Conservation (phyloP, 2,113 vertebrate genomes). For the Archocentrus centrarchus region DNA sequence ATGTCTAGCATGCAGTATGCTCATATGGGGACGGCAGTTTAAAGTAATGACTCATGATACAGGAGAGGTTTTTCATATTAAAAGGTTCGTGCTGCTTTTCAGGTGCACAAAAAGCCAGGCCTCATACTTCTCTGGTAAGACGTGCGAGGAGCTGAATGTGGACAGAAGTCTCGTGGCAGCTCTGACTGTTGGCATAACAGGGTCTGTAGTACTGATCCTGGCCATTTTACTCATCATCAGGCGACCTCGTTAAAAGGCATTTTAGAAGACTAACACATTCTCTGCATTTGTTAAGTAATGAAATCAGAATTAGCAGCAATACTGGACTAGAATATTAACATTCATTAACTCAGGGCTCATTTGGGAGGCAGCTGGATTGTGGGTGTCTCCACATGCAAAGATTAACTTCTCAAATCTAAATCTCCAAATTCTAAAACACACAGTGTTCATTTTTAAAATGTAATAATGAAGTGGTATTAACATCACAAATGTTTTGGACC, state of each 20-base stretch:
- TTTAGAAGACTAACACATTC: background rate
- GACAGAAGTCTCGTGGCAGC: slow-evolving; percentile 61
- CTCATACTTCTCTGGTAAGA: slow-evolving; percentile 62
- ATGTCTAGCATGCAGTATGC: too few species aligned
- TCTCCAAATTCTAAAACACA: background rate
- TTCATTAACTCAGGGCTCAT: background rate
- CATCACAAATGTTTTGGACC: too few species aligned
- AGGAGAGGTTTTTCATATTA: background rate
- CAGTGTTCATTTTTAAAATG: background rate
- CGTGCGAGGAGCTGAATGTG: slow-evolving; percentile 60
- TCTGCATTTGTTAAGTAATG: background rate
- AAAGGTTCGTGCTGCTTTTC: slow-evolving; percentile 1
- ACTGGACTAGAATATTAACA: background rate
- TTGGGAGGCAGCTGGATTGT: background rate
- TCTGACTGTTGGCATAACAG: slow-evolving; percentile 63
- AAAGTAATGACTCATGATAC: background rate
- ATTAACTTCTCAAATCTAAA: background rate
- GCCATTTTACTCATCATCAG: slow-evolving; percentile 65
- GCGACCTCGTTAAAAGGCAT: slow-evolving; percentile 31
- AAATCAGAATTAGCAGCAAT: background rate
- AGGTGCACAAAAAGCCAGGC: slow-evolving; percentile 69
- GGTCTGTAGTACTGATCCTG: slow-evolving; percentile 54
- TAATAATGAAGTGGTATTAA: too few species aligned
- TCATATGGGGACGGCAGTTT: background rate
- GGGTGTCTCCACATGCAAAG: background rate